Base-by-base conservation (phyloP, 2,888 invertebrate species). In the Chrysodeixis includens region DNA sequence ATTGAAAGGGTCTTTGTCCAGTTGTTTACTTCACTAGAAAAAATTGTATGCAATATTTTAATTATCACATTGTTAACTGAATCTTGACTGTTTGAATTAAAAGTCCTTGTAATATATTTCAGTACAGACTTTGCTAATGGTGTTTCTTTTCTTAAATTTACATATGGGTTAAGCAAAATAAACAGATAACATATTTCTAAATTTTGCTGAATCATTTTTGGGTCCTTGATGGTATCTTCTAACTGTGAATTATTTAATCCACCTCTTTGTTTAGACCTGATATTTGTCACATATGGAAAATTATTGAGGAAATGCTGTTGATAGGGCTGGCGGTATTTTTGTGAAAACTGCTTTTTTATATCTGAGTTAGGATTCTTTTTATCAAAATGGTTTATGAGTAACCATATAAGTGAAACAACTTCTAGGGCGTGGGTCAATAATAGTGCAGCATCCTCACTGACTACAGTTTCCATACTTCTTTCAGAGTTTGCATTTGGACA, bases 401-500 rank as follows among this genome's bases (percentile, higher is more conserved):
- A 92, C 92, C 96, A 96, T n/a, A 97, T 87, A 56, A 96, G 91
- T 60, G 95, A 93, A 57, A 97, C 94, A 1, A 97, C 96, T 76
- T 96, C 95, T 53, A 97, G 90, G 30, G 96, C 95, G 70, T 96
- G 96, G 83, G 96, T 96, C 9, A 98, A 89, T 35, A 97, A 93
- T 40, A 93, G 87, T 1, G 96, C 96, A 20, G 96, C 96, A 89
- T 98, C 97, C 71, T 95, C 94, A 71, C 90, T 95, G 18, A 97
- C 90, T 40, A 96, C 87, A 70, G 93, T 92, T 83, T 95, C 95
- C 62, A 92, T 90, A 71, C 90, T 91, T 71, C 88, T 88, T n/a
- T 88, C 87, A 12, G 87, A 79, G 30, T 89, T 90, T 30, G 86
- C 87, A 69, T 86, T 92, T 6, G 97, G 97, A 56, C 96, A 95